Base-by-base conservation (phyloP, 2,797 vertebrate genomes). In the Borostomias antarcticus region DNA sequence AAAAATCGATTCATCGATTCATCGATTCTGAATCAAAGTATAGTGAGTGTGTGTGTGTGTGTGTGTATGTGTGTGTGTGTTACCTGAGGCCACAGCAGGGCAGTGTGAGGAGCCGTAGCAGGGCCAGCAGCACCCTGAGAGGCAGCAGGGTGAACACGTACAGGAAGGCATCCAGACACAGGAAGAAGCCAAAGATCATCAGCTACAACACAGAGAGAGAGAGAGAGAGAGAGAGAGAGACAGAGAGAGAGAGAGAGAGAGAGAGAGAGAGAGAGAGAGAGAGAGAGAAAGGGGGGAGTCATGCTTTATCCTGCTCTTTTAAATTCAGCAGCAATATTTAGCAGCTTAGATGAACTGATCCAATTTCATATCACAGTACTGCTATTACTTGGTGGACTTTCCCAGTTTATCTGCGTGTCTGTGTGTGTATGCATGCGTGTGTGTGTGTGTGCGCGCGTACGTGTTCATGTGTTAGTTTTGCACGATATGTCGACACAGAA, bases 71-170 rank as follows among this genome's bases (percentile, higher is more conserved):
- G 61, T 37, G 1, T 53, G 61, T 54, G 62, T 11, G 60, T 78
- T 93, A 99, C 97, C 95, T 88, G 81, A 98, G 91, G 77, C 96
- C 94, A 76, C 94, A 98, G 88, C 96, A 99, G 74, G 97, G 98
- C 83, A 96, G 86, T 1, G 95, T 96, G 83, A 97, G 73, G 73
- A 99, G 92, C 66, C 93, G 89, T 81, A 95, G 86, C 30, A 98
- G 88, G 1, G 97, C 98, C 91, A 98, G 92, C 76, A 96, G 90
- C 53, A 98, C 96, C 86, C 98, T 86, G 79, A 99, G 84, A 28
- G 97, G 97, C 69, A 99, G 92, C 62, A 99, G 88, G 25, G 98
- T 99, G 91, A 99, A 98, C 61, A 99, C 93, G n/a, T 98, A 99
- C 32, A 99, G 93, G 86, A 99, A 99, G 13, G 97, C 95, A 76